phyloP scores from a whole-genome alignment of 2,888 invertebrate species.

The Andrena trimmerana region DNA sequence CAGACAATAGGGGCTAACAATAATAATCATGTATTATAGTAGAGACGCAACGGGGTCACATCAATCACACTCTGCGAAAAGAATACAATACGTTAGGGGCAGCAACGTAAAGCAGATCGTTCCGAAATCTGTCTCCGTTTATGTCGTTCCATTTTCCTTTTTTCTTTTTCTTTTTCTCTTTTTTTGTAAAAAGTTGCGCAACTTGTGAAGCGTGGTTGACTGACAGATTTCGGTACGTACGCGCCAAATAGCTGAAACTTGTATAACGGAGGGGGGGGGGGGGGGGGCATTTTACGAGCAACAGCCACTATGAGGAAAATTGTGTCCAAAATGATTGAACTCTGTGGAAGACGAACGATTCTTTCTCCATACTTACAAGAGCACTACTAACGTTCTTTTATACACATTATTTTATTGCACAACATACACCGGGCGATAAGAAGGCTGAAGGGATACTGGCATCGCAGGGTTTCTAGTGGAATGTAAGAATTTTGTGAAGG shows the following conservation, averaged over 20 bases:
- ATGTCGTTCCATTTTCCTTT: neutral
- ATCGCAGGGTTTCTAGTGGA: too few species aligned
- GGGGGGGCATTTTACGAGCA: conserved; percentile 52
- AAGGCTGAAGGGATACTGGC: too few species aligned
- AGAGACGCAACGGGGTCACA: conserved; percentile 78
- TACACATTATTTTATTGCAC: neutral
- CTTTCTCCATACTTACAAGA: conserved; percentile 49
- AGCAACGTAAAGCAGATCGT: conserved; percentile 62
- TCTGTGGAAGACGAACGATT: conserved; percentile 68
- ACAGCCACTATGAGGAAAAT: conserved; percentile 60
- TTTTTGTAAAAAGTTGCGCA: neutral
- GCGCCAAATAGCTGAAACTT: conserved; percentile 59
- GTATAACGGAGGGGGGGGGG: conserved; percentile 14
- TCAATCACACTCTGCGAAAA: conserved; percentile 81
- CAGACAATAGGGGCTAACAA: conserved; percentile 75
- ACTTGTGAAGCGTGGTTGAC: neutral
- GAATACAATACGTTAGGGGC: conserved; percentile 64
- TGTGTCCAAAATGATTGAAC: conserved; percentile 20
- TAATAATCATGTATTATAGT: conserved; percentile 85
- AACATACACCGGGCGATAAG: neutral
- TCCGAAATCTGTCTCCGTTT: conserved; percentile 64
- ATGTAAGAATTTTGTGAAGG: too few species aligned
- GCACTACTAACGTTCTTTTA: neutral
- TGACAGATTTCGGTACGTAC: conserved; percentile 66
- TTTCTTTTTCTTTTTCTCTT: neutral